phyloP scores from a whole-genome alignment of 2,797 vertebrate species.

The Enteromius afrohamiltoni region DNA sequence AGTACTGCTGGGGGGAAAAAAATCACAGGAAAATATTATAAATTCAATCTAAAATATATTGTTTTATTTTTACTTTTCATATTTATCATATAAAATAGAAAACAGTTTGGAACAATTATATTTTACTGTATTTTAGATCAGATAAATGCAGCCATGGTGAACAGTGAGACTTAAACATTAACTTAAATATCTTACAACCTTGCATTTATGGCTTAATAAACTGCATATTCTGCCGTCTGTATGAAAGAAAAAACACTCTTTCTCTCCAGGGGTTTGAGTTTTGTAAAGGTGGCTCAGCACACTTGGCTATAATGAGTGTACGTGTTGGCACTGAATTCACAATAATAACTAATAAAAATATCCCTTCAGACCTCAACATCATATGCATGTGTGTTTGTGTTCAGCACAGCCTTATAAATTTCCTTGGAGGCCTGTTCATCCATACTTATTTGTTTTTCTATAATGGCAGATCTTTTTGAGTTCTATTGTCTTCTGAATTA shows the following conservation, averaged over 20 bases:
- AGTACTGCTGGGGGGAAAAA: too few species aligned
- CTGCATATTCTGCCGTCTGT: neutral
- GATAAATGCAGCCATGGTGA: neutral
- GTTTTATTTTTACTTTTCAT: too few species aligned
- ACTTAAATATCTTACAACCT: too few species aligned
- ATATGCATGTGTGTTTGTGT: slow-evolving; percentile 23
- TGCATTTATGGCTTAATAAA: neutral
- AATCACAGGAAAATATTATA: neutral
- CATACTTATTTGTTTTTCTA: slow-evolving; percentile 31
- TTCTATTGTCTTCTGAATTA: neutral
- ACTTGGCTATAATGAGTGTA: neutral
- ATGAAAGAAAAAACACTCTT: neutral
- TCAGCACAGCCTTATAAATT: neutral
- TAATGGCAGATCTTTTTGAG: neutral
- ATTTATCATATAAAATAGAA: neutral
- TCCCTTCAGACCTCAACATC: neutral
- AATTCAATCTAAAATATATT: neutral
- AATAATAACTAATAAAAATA: neutral
- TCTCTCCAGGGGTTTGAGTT: slow-evolving; percentile 15
- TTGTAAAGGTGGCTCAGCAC: neutral
- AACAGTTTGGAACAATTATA: neutral
- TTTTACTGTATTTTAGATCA: neutral
- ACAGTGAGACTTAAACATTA: neutral
- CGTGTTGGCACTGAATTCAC: slow-evolving; percentile 7
- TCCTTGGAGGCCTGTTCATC: slow-evolving; percentile 33